phyloP scores from a whole-genome alignment of 2,113 vertebrate genomes.

The Psilopsiagon aymara region DNA sequence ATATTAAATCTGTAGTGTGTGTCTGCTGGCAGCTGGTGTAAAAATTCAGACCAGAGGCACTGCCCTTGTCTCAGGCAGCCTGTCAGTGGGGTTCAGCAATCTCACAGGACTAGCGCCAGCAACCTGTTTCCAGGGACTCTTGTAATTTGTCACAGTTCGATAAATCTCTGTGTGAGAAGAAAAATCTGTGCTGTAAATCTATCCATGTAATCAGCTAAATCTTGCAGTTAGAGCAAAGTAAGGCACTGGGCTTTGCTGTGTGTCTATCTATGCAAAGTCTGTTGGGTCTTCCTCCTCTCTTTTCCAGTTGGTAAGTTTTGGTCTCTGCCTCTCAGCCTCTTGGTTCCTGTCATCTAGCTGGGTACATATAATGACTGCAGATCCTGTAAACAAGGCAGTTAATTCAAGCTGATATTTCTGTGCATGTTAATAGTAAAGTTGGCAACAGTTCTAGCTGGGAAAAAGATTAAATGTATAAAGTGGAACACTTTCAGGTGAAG shows the following conservation, averaged over 20 bases:
- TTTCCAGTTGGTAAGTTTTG: neutral
- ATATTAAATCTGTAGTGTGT: neutral
- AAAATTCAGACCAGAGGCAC: conserved; percentile 8
- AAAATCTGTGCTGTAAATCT: conserved; percentile 27
- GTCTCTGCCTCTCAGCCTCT: neutral
- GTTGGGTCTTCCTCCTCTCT: neutral
- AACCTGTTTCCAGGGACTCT: conserved; percentile 7
- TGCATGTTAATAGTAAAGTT: neutral
- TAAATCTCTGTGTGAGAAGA: neutral
- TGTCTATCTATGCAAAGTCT: neutral
- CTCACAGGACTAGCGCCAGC: neutral
- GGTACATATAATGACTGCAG: neutral
- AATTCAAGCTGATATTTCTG: neutral
- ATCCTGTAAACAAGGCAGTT: neutral
- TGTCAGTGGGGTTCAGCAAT: neutral
- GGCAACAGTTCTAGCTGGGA: neutral
- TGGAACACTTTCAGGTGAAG: neutral
- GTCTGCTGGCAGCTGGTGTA: neutral
- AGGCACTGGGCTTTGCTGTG: neutral
- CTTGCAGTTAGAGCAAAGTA: neutral
- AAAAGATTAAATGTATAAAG: neutral
- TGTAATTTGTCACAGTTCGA: conserved; percentile 1
- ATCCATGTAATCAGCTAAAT: neutral
- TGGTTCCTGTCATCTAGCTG: neutral
- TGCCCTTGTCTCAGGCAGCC: neutral